Base-by-base conservation (phyloP, 2,888 invertebrate genomes). In the Neoitamus cyanurus region DNA sequence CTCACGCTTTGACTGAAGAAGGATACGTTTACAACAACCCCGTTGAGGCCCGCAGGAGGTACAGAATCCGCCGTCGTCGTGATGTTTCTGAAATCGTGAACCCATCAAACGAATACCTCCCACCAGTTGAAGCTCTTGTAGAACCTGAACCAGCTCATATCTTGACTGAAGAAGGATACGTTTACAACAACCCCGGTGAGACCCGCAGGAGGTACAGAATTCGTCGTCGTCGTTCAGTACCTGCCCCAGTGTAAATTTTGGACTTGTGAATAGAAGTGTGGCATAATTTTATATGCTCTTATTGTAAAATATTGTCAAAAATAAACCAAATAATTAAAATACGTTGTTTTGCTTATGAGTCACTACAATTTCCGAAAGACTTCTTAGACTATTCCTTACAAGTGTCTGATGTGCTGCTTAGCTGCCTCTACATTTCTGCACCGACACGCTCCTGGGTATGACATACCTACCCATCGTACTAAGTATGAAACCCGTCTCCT, bases 101-200 rank as follows among this genome's bases (percentile, higher is more conserved):
- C n/a, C 78, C 78, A 42, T 48, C 78, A 30, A 20, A 78, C 20
- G 78, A 78, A 48, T 78, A 78, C 31, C 36, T 78, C n/a, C 78
- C 78, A 25, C 78, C 78, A 6, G 46, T 46, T 0, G 69, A 20
- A 20, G 25, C 6, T 6, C 5, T 34, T 13, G n/a, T 15, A 6
- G 77, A 77, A 77, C 42, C 46, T 30, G 42, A 37, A 20, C 42
- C 77, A 37, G 77, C 77, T 11, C 77, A 77, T 77, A 13, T 42
- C 25, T 25, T 77, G 9, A 25, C 77, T 11, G 42, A 15, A 25
- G 77, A 77, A 20, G 77, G 77, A 34, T 77, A 77, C 42, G 15
- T 20, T 15, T 77, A 77, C 36, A 77, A 42, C 11, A 77, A 36
- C 69, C 69, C 69, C 3, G 28, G 4, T 20, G 77, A 36, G 7